Evolutionary conservation across 2,113 vertebrate genomes (phyloP).

Genomic region (Hippocampus mohnikei): DNA sequence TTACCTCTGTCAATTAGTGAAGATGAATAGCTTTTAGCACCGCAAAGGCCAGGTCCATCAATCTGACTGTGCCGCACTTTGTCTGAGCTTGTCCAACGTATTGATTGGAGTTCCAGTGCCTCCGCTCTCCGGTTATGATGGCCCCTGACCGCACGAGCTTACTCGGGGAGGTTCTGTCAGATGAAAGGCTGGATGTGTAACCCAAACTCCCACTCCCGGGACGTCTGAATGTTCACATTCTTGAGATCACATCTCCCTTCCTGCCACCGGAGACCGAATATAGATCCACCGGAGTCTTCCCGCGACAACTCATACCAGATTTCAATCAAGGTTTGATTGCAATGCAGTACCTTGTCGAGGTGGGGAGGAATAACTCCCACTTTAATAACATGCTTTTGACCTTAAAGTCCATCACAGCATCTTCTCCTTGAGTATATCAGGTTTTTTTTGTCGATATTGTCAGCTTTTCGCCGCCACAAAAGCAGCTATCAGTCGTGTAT

Average conservation of each 20-base stretch:
- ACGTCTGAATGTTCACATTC: constrained; percentile 53
- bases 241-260: constrained; percentile 48
- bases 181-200: constrained; percentile 65
- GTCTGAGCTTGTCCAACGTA: constrained; percentile 45
- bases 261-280: constrained; percentile 50
- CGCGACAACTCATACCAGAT: constrained; percentile 43
- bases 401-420: constrained; percentile 31
- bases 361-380: constrained; percentile 7
- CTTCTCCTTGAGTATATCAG: constrained; percentile 11
- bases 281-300: constrained; percentile 55
- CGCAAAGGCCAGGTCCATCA: constrained; percentile 63
- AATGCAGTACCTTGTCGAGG: constrained; percentile 40
- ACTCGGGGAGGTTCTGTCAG: constrained; percentile 62
- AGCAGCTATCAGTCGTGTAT: constrained; percentile 39
- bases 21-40: constrained; percentile 53
- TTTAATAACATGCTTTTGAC: constrained; percentile 34
- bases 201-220: constrained; percentile 54
- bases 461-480: constrained; percentile 23
- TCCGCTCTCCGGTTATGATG: constrained; percentile 55
- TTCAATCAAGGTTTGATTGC: constrained; percentile 50
- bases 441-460: background rate
- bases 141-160: constrained; percentile 57
- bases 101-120: constrained; percentile 55
- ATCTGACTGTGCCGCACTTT: constrained; percentile 36
- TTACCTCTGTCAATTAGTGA: constrained; percentile 68